Percentiles rank a stretch among this genome's conserved stretches.
phyloP scores from a whole-genome alignment of 1,140 invertebrate species.

The Tetragonula clypearis region DNA sequence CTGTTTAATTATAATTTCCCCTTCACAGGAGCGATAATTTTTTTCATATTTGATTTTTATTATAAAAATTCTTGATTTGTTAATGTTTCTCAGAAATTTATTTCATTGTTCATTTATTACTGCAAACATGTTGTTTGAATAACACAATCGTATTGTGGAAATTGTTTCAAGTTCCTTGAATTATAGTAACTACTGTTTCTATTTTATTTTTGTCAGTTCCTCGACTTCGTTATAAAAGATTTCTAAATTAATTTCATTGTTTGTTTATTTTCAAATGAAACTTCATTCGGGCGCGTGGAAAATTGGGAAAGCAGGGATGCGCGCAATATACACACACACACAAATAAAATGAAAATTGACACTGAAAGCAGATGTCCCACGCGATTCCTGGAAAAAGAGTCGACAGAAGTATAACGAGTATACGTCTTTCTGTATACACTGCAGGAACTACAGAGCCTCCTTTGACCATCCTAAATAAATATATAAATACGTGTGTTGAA shows the following conservation, averaged over 20 bases:
- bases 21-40: too few species aligned
- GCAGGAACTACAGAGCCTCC: constrained; percentile 32
- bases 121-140: too few species aligned
- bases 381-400: constrained; percentile 62
- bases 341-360: constrained; percentile 30
- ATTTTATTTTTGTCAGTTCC: not conserved
- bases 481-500: constrained; percentile 22
- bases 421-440: constrained; percentile 13
- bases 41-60: too few species aligned
- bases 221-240: not conserved
- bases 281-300: not conserved
- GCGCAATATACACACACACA: constrained; percentile 7
- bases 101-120: too few species aligned
- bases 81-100: too few species aligned
- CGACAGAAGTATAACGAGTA: constrained; percentile 45
- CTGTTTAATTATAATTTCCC: too few species aligned
- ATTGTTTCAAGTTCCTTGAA: not conserved
- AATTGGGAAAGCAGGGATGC: constrained; percentile 7
- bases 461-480: constrained; percentile 45
- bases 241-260: not conserved
- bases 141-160: too few species aligned
- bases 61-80: too few species aligned
- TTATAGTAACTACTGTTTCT: too few species aligned
- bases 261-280: not conserved
- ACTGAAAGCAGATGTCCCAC: constrained; percentile 63